These are phyloP conservation scores for Leptogaster cylindrica DNA, from an alignment of 2,888 invertebrate genomes.

Conservation along the genomic window DNA sequence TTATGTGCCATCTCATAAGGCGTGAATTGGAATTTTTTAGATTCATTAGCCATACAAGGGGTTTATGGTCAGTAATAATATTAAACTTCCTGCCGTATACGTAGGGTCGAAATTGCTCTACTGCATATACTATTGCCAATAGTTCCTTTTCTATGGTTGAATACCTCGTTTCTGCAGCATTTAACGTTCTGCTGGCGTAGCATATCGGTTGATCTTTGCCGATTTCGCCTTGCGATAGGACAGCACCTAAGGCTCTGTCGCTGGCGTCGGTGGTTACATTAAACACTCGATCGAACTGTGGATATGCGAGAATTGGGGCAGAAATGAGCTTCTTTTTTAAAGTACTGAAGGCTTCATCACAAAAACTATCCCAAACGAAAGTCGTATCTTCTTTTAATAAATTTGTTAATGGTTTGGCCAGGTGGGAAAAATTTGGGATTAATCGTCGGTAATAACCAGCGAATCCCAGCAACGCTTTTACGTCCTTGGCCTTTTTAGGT, in stretches of 20 bases:
- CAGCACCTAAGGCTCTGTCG: background rate
- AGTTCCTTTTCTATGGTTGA: too few species aligned
- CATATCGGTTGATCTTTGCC: constrained; percentile 46
- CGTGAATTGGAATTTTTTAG: too few species aligned
- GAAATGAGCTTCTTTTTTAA: background rate
- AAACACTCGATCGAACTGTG: background rate
- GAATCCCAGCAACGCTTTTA: background rate
- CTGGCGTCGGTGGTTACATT: background rate
- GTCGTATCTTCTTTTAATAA: too few species aligned
- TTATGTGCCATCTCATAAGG: too few species aligned
- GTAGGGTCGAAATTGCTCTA: too few species aligned
- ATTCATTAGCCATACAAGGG: too few species aligned
- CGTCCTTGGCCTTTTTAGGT: background rate
- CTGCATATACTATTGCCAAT: too few species aligned
- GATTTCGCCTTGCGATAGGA: constrained; percentile 45
- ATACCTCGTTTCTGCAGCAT: too few species aligned
- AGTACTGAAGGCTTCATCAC: background rate
- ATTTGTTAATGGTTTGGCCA: background rate
- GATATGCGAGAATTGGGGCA: background rate
- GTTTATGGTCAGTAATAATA: too few species aligned
- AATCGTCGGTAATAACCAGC: constrained; percentile 38
- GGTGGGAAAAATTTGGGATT: constrained; percentile 56
- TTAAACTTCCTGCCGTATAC: too few species aligned
- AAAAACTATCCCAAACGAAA: too few species aligned
- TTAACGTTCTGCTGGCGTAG: background rate